Base-by-base conservation (phyloP, 2,888 invertebrate genomes). In the Andrena hattorfiana region DNA sequence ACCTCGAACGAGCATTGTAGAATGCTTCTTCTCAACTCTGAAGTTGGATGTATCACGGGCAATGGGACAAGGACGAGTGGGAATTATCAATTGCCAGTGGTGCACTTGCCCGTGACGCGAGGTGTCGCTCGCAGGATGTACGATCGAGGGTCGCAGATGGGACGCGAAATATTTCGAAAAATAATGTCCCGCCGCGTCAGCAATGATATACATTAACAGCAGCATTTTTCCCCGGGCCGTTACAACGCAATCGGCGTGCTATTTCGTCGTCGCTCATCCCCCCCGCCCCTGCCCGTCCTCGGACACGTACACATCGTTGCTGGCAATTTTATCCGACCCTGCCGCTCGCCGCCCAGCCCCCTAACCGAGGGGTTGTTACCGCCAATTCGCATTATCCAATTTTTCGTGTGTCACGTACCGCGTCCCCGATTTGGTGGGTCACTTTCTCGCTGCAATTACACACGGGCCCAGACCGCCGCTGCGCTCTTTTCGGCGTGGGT, bases 321-420 rank as follows among this genome's bases (percentile, higher is more conserved):
- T 67, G 59, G 82, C 82, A 68, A 83, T 83, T 83, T 83, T 83
- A 82, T 71, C 75, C 75, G 49, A 51, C 8, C 32, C 62, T 4
- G 20, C 56, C 42, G 48, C 42, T 16, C 20, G 51, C 3, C 66
- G 8, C 20, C 67, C 35, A 13, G 0, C 23, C n/a, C 13, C 8
- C 20, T 30, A 48, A 10, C 59, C 42, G 30, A 20, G 62, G 42
- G 42, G 83, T 77, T 76, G 83, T 83, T 83, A 83, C 83, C 77
- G 83, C 70, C 83, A 77, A 83, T 84, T 83, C 84, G 78, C 83
- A 82, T 84, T 83, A 84, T 83, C 83, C 83, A 84, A 84, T 84
- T 84, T 84, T 83, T 83, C 75, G 83, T 72, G 67, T 84, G 83
- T 78, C 83, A 78, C 83, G 83, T 78, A 83, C 77, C 84, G 78